These are phyloP conservation scores for Neoniphon sammara DNA, from an alignment of 2,797 vertebrate species.

Conservation along the genomic window DNA sequence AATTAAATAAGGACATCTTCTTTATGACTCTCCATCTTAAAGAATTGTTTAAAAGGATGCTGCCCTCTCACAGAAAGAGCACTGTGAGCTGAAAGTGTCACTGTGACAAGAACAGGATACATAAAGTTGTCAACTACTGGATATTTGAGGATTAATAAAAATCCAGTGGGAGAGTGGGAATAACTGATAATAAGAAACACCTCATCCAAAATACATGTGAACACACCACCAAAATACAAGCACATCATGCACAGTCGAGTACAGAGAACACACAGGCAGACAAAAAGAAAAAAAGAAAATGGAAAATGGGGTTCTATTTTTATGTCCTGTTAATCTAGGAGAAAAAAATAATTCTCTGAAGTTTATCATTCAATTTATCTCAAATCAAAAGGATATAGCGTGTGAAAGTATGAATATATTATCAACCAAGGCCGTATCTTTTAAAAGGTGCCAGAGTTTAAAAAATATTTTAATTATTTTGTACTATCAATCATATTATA, in stretches of 20 bases:
- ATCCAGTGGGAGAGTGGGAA: neutral
- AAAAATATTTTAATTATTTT: neutral
- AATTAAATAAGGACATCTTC: neutral
- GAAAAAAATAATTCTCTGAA: neutral
- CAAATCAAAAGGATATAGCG: neutral
- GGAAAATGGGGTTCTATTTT: neutral
- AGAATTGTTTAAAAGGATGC: neutral
- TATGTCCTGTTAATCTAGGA: neutral
- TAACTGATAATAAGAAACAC: neutral
- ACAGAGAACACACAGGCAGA: slow-evolving; percentile 8
- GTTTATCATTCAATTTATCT: neutral
- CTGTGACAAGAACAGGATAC: slow-evolving; percentile 3
- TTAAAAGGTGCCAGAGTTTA: neutral
- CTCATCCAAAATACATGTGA: neutral
- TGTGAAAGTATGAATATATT: neutral
- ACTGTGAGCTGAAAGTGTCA: neutral
- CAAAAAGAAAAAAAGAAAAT: neutral
- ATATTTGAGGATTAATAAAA: neutral
- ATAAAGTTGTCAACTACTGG: neutral
- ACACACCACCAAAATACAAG: slow-evolving; percentile 12
- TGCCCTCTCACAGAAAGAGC: neutral
- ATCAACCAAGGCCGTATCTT: neutral
- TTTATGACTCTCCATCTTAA: neutral
- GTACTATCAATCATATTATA: neutral
- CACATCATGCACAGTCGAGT: slow-evolving; percentile 48